These are phyloP conservation scores for Drosophila setifemur DNA, from an alignment of 1,140 invertebrate genomes.

Conservation along the genomic window DNA sequence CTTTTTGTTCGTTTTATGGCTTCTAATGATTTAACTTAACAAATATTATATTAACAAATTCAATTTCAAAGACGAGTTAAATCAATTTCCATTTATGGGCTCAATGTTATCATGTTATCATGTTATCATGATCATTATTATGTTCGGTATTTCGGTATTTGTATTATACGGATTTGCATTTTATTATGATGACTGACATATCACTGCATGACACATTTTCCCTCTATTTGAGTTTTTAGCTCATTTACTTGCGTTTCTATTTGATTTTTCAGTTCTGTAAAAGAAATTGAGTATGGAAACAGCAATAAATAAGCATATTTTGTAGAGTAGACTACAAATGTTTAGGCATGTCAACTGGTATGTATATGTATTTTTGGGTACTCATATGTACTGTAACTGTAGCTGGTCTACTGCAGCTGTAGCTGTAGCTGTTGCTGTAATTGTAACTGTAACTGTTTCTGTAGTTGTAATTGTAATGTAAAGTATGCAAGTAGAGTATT, in stretches of 20 bases:
- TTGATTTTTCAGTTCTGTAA: conserved; percentile 96
- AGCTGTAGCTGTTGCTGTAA: conserved; percentile 16
- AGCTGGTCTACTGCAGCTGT: conserved; percentile 10
- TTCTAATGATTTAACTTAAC: conserved; percentile 43
- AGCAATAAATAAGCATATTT: conserved; percentile 83
- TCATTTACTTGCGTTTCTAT: conserved; percentile 97
- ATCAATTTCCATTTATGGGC: conserved; percentile 53
- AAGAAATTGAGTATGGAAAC: conserved; percentile 82
- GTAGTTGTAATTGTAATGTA: not conserved
- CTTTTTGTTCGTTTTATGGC: conserved; percentile 1
- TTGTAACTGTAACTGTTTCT: not conserved
- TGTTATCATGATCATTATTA: conserved; percentile 19
- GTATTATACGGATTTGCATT: conserved; percentile 34
- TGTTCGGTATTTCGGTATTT: conserved; percentile 14
- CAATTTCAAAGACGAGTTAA: conserved; percentile 53
- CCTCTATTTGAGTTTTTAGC: conserved; percentile 96
- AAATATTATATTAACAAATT: conserved; percentile 63
- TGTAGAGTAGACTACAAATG: conserved; percentile 82
- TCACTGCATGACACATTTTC: conserved; percentile 96
- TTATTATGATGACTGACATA: conserved; percentile 81
- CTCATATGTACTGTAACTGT: conserved; percentile 50
- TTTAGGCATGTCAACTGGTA: conserved; percentile 71
- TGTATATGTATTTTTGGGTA: conserved; percentile 73
- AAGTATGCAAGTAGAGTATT: not conserved
- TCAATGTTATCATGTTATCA: conserved; percentile 25